Evolutionary conservation across 2,888 invertebrate genomes (phyloP).

Genomic region (Macaria notata): DNA sequence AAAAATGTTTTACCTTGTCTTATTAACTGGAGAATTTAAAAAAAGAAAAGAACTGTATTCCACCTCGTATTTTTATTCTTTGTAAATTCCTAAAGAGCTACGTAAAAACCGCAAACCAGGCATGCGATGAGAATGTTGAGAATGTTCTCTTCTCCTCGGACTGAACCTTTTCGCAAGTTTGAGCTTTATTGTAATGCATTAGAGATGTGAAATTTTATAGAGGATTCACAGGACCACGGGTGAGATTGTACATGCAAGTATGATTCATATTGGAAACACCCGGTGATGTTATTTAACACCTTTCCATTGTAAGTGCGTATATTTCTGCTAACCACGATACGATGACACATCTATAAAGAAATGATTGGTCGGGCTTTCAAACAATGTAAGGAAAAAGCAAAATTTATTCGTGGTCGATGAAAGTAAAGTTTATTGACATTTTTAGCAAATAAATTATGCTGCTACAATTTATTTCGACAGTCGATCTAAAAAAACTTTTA

Average conservation of each 20-base stretch:
- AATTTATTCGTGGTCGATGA: too few relatives aligned
- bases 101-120: not conserved
- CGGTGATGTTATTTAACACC: slow-evolving; percentile 35
- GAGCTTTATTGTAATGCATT: slow-evolving; percentile 1
- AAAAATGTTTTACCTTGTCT: too few relatives aligned
- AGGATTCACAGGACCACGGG: slow-evolving; percentile 9
- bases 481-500: not conserved
- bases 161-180: slow-evolving; percentile 1
- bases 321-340: slow-evolving; percentile 25
- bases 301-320: slow-evolving; percentile 41
- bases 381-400: too few relatives aligned
- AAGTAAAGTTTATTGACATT: too few relatives aligned
- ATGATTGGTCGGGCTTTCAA: too few relatives aligned
- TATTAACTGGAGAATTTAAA: too few relatives aligned
- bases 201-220: slow-evolving; percentile 5
- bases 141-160: not conserved
- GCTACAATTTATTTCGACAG: too few relatives aligned
- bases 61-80: not conserved
- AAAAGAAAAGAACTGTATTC: too few relatives aligned
- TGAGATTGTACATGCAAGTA: slow-evolving; percentile 36
- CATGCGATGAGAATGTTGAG: not conserved
- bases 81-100: not conserved
- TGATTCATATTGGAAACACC: slow-evolving; percentile 41
- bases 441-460: too few relatives aligned
- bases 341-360: slow-evolving; percentile 39